A percentile compares a stretch with the other conserved stretches of the same genome.
Evolutionary conservation across 2,797 vertebrate species (phyloP).

Genomic region (Oophaga sylvatica): DNA sequence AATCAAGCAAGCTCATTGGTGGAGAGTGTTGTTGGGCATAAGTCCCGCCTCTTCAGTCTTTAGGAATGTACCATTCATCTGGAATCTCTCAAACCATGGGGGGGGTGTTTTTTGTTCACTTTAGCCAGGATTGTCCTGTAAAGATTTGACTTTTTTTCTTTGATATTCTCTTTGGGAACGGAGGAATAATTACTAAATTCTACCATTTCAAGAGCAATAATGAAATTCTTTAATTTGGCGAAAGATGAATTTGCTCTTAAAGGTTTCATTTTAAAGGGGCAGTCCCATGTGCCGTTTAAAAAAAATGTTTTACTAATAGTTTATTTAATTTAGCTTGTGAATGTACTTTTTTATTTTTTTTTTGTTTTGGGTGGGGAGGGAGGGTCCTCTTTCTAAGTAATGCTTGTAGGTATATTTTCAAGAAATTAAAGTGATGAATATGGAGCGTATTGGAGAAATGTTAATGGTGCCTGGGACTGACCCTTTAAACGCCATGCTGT

Average conservation of each 20-base stretch:
- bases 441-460: neutral
- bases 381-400: neutral
- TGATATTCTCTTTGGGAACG: neutral
- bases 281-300: slow-evolving; percentile 22
- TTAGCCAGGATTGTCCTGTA: neutral
- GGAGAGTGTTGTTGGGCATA: neutral
- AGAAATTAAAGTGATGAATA: neutral
- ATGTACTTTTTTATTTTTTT: slow-evolving; percentile 5
- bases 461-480: slow-evolving; percentile 17
- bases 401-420: slow-evolving; percentile 3
- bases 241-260: slow-evolving; percentile 7
- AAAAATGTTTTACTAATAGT: neutral
- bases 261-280: slow-evolving; percentile 31
- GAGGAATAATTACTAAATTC: slow-evolving; percentile 12
- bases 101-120: neutral
- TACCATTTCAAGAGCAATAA: slow-evolving; percentile 49
- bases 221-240: slow-evolving; percentile 23
- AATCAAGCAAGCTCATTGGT: slow-evolving; percentile 25
- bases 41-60: neutral
- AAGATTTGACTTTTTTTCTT: neutral
- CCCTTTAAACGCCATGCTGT: slow-evolving; percentile 47
- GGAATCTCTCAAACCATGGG: neutral
- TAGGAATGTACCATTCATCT: slow-evolving; percentile 36
- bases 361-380: neutral
- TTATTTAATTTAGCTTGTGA: slow-evolving; percentile 44